Percentiles rank a stretch among this genome's conserved stretches.
Evolutionary conservation across 2,797 vertebrate genomes (phyloP).

Genomic region (Neostethus bicornis): DNA sequence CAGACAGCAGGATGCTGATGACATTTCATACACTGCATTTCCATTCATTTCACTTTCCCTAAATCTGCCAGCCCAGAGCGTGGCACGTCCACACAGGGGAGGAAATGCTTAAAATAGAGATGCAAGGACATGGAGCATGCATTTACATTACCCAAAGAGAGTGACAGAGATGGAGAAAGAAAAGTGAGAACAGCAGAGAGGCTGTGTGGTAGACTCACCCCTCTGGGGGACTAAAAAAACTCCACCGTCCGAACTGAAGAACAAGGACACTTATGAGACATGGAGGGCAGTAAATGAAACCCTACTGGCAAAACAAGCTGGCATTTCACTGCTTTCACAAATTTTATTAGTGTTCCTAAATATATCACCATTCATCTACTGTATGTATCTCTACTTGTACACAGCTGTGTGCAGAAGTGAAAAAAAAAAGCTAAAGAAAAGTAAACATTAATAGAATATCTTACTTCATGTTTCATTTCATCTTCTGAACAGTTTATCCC

Average conservation of each 20-base stretch:
- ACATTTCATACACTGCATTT: constrained; percentile 43
- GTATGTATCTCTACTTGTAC: too few species aligned
- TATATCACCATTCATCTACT: not conserved
- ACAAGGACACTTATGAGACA: constrained; percentile 60
- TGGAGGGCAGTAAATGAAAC: constrained; percentile 42
- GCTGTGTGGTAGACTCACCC: constrained; percentile 48
- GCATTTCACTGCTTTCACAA: constrained; percentile 65
- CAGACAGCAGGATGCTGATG: constrained; percentile 31
- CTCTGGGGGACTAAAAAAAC: constrained; percentile 59
- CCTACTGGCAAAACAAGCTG: constrained; percentile 48
- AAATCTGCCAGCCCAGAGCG: constrained; percentile 58
- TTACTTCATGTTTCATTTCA: too few species aligned
- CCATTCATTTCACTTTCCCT: constrained; percentile 63
- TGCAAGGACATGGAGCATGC: constrained; percentile 34
- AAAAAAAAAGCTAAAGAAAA: too few species aligned
- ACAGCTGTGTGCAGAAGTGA: not conserved
- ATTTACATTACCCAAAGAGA: constrained; percentile 66
- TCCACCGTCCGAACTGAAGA: constrained; percentile 69
- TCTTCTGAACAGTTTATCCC: too few species aligned
- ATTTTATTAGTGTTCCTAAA: constrained; percentile 43
- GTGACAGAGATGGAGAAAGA: constrained; percentile 61
- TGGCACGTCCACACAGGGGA: constrained; percentile 51
- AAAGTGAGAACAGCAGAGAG: constrained; percentile 45
- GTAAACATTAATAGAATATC: too few species aligned
- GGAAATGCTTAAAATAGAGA: constrained; percentile 69